These are phyloP conservation scores for Pharmacophagus antenor DNA, from an alignment of 2,888 invertebrate species.

Conservation along the genomic window DNA sequence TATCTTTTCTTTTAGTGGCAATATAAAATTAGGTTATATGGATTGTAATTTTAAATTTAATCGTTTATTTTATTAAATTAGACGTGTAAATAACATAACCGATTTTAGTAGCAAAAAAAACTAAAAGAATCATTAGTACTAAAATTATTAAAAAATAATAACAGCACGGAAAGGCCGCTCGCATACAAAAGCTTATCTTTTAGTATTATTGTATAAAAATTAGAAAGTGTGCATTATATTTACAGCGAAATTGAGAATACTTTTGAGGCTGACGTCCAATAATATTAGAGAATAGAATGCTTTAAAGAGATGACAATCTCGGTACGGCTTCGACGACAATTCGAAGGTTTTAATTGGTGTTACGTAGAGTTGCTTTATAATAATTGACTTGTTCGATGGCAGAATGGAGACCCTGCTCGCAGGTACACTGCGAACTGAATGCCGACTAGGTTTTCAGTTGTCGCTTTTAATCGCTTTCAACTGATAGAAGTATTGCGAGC, in stretches of 20 bases:
- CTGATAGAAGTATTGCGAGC: conserved; percentile 33
- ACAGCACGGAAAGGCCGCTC: background rate
- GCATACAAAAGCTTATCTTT: conserved; percentile 42
- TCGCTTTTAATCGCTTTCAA: conserved; percentile 32
- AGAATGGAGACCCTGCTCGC: conserved; percentile 34
- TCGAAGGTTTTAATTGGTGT: conserved; percentile 61
- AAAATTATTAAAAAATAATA: background rate
- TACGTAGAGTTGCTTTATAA: conserved; percentile 43
- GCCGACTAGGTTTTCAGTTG: conserved; percentile 39
- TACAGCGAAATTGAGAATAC: conserved; percentile 56
- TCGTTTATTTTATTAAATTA: too few relatives aligned
- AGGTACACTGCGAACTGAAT: conserved; percentile 42
- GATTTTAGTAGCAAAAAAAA: too few relatives aligned
- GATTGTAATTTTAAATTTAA: too few relatives aligned
- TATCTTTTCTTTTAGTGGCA: too few relatives aligned
- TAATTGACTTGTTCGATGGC: conserved; percentile 40
- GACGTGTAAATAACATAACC: too few relatives aligned
- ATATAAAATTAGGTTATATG: too few relatives aligned
- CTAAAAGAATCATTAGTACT: background rate
- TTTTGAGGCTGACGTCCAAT: conserved; percentile 8
- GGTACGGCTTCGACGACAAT: conserved; percentile 48
- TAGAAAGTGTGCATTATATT: conserved; percentile 65
- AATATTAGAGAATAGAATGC: conserved; percentile 32
- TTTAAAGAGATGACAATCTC: conserved; percentile 29
- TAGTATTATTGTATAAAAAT: conserved; percentile 56